These are phyloP conservation scores for Magallana nippona DNA, from an alignment of 2,888 invertebrate species.

Conservation along the genomic window DNA sequence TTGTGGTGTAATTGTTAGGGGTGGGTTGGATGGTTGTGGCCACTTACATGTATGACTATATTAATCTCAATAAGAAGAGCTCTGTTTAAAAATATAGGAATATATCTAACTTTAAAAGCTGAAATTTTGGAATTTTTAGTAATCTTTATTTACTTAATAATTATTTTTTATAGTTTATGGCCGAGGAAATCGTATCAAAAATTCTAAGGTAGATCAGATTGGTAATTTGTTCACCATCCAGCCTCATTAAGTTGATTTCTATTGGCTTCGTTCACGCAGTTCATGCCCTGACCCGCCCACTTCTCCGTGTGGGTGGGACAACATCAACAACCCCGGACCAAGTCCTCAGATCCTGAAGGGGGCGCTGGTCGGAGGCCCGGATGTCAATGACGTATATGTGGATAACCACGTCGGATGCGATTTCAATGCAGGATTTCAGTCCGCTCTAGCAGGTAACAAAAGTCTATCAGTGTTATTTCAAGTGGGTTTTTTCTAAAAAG, in stretches of 20 bases:
- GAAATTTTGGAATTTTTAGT: too few relatives aligned
- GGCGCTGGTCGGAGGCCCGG: constrained; percentile 72
- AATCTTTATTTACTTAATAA: too few relatives aligned
- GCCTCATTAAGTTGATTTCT: too few relatives aligned
- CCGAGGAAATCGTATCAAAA: too few relatives aligned
- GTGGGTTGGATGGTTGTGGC: not conserved
- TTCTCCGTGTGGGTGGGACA: constrained; percentile 64
- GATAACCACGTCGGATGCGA: constrained; percentile 68
- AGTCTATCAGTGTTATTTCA: too few relatives aligned
- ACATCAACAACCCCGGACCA: constrained; percentile 49
- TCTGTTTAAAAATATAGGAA: too few relatives aligned
- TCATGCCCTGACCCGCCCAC: constrained; percentile 72
- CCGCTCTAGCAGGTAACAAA: constrained; percentile 66
- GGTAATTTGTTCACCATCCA: too few relatives aligned
- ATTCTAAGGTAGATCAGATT: too few relatives aligned
- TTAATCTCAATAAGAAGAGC: too few relatives aligned
- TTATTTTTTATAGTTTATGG: too few relatives aligned
- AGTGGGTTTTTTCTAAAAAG: not conserved
- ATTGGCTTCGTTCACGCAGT: constrained; percentile 50
- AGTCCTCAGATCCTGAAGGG: constrained; percentile 66
- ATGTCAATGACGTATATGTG: constrained; percentile 62
- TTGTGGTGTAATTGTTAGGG: not conserved
- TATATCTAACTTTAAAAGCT: too few relatives aligned
- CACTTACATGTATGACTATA: too few relatives aligned
- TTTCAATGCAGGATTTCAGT: constrained; percentile 72